Evolutionary conservation across 2,113 vertebrate species (phyloP), one percentile per base, ranked within the genome.

Genomic region (Oreochromis tanganicae): DNA sequence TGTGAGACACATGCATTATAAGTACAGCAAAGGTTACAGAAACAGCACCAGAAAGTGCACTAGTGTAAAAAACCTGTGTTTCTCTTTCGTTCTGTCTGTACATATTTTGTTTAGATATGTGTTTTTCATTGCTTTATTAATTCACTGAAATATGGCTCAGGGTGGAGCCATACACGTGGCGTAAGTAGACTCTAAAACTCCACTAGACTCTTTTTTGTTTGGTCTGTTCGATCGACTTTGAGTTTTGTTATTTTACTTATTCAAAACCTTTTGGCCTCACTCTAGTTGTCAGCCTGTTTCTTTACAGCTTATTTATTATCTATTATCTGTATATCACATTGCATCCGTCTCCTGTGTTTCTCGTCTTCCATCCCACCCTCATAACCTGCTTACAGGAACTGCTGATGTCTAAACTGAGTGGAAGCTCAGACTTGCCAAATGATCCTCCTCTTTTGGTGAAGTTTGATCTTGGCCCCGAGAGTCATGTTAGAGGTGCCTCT

Each of bases 401-500:
- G 91, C 94, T 99, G 94, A 96, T 96, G 89, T 95, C 95, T 48
- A 96, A 96, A 86, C 94, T 99, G 41, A 94, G 88, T 55, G 92
- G 89, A 79, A 87, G 93, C 56, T 86, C 85, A 84, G 87, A 92
- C 89, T 92, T 91, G 17, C 85, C 89, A 80, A 89, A 73, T 80
- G 50, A 80, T 46, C 63, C 88, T 79, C 88, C 86, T 2, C 90
- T 78, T 61, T 90, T 88, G 87, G 94, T 96, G 75, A 92, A 95
- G 86, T 94, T 95, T 82, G 93, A 87, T 4, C 91, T 93, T 89
- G 32, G 57, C 90, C 48, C 90, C 29, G 13, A 89, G 91, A 92
- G 43, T 89, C 92, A 14, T 57, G 90, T 16, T 82, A 90, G 41
- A 85, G 80, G 91, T 43, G 75, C 32, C 80, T 32, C 41, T 81